A percentile compares a stretch with the other conserved stretches of the same genome.
phyloP scores from a whole-genome alignment of 2,888 invertebrate genomes.

The Chalcis sispes region DNA sequence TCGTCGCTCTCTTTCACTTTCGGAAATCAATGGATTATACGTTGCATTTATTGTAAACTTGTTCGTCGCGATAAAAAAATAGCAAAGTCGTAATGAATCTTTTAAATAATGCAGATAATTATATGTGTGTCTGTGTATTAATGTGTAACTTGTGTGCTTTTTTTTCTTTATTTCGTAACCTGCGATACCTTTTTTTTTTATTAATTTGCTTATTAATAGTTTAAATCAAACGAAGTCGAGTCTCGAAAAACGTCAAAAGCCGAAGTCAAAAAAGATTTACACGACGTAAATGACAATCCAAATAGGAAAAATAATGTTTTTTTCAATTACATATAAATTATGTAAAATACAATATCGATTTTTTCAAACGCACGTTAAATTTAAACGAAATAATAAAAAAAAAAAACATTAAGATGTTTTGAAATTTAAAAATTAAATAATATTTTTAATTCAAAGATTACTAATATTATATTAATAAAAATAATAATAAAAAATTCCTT shows the following conservation, averaged over 20 bases:
- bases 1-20: conserved; percentile 34
- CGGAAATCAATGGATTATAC: conserved; percentile 48
- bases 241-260: conserved; percentile 13
- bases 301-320: no score
- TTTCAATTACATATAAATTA: no score
- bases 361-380: no score
- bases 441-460: no score
- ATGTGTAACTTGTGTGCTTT: conserved; percentile 28
- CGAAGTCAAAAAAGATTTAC: neutral
- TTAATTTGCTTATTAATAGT: neutral
- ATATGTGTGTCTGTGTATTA: conserved; percentile 1
- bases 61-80: conserved; percentile 55
- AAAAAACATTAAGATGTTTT: no score
- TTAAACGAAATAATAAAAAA: no score
- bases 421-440: no score
- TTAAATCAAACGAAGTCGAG: conserved; percentile 6
- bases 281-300: no score
- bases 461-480: no score
- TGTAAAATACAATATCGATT: no score
- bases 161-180: conserved; percentile 29
- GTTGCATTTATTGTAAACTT: conserved; percentile 50
- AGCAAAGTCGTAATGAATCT: conserved; percentile 51
- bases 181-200: conserved; percentile 20
- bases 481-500: no score
- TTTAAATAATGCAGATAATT: conserved; percentile 46